A percentile compares a stretch with the other conserved stretches of the same genome.
phyloP scores from a whole-genome alignment of 2,113 vertebrate species.

The Calonectris borealis region DNA sequence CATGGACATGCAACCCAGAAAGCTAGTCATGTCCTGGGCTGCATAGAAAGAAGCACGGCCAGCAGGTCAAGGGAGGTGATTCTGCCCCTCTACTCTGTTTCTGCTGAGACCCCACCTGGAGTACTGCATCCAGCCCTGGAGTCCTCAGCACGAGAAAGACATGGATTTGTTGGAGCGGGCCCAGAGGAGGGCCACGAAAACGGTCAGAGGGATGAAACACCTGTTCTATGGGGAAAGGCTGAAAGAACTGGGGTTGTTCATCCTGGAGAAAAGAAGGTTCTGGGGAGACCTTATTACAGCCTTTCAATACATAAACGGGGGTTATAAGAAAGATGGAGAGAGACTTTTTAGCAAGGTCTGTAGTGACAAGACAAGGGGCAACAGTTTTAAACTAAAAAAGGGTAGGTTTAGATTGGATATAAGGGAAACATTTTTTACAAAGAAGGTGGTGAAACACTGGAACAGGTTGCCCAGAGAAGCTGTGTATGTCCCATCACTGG shows the following conservation, averaged over 20 bases:
- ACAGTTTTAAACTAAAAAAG: background rate
- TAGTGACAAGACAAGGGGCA: background rate
- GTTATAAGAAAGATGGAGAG: background rate
- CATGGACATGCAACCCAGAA: too few species aligned
- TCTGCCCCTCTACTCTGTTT: too few species aligned
- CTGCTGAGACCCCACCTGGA: too few species aligned
- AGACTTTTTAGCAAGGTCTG: background rate
- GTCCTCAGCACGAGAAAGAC: too few species aligned
- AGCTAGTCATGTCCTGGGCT: too few species aligned
- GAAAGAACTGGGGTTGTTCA: background rate
- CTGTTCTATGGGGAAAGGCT: background rate
- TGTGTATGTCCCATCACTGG: background rate
- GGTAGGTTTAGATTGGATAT: too few species aligned
- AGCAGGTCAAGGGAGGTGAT: too few species aligned
- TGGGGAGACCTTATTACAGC: rapidly evolving
- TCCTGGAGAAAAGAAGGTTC: background rate
- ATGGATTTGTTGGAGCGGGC: too few species aligned
- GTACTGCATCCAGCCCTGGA: too few species aligned
- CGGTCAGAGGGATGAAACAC: too few species aligned
- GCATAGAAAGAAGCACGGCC: too few species aligned
- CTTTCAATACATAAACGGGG: background rate
- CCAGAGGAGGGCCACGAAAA: too few species aligned
- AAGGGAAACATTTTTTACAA: background rate
- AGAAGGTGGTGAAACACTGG: background rate
- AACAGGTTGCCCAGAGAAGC: background rate